Base-by-base conservation (phyloP, 2,113 vertebrate genomes). In the Macrotus californicus region DNA sequence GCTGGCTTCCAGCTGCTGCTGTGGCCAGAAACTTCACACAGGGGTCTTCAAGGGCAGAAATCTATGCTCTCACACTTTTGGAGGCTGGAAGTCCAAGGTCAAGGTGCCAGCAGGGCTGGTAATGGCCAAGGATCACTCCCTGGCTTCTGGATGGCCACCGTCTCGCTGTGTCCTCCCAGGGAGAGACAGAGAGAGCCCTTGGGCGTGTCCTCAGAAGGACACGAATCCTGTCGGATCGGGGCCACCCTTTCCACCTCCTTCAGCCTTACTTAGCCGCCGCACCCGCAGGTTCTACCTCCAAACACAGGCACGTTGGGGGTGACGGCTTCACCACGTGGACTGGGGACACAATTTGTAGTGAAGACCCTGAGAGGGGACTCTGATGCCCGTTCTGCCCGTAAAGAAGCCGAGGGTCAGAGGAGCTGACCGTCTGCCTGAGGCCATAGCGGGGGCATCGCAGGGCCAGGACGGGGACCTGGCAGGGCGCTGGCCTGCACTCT, bases 1-100 rank as follows among this genome's bases (percentile, higher is more conserved):
- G 9, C 13, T 81, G 7, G 8, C 34, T 29, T n/a, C 6, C 34
- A 4, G 34, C 5, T 1, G 26, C 1, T 1, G 1, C 48, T 3
- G 2, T 13, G 24, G 21, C 21, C 26, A 16, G 67, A 26, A 19
- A 1, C 64, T 21, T 0, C 7, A 83, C 24, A 21, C n/a, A 2
- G 2, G 41, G n/a, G 19, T 6, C 24, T n/a, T 64, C 15, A n/a
- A 50, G 4, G 9, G 9, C 56, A 59, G 56, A 59, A 6, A 10
- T 59, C 11, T 24, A 10, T 59, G 56, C 19, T 59, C 54, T 56
- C 54, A 56, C 54, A 56, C 21, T 56, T 56, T 21, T 24, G 54
- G 54, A 24, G 54, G 54, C 54, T 24, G 54, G 52, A 56, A 56
- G 54, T 56, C 21, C 54, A 22, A 56, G 54, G 18, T 22, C 54